These are phyloP conservation scores for Aythya fuligula DNA, from an alignment of 2,797 vertebrate genomes.

Conservation along the genomic window DNA sequence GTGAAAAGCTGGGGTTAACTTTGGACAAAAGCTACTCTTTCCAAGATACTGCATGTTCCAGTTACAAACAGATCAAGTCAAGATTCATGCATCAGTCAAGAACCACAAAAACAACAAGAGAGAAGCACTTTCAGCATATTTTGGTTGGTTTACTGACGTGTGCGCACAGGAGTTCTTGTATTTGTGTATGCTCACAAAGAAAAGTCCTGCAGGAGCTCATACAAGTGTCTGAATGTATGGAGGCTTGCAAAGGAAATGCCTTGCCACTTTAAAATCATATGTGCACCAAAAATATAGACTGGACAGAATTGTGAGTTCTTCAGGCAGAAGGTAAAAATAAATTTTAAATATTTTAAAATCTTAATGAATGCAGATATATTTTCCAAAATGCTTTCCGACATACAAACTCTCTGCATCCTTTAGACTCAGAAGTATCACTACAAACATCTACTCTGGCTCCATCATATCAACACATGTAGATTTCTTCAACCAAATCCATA, in stretches of 20 bases:
- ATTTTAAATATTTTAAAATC: not conserved
- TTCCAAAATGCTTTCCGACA: not conserved
- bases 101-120: not conserved
- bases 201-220: not conserved
- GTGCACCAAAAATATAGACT: not conserved
- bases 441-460: not conserved
- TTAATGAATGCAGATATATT: not conserved
- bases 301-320: not conserved
- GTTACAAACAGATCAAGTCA: not conserved
- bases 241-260: not conserved
- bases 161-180: not conserved
- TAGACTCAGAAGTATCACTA: not conserved
- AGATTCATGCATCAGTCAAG: not conserved
- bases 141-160: not conserved
- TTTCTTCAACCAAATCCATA: not conserved
- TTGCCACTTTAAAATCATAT: not conserved
- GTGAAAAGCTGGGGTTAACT: conserved; percentile 31
- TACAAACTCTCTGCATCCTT: not conserved
- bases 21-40: not conserved
- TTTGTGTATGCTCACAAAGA: not conserved
- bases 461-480: not conserved
- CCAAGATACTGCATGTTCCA: not conserved
- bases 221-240: rapidly evolving
- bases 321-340: not conserved
- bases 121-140: not conserved